Base-by-base conservation (phyloP, 2,797 vertebrate genomes). In the Merluccius polli region DNA sequence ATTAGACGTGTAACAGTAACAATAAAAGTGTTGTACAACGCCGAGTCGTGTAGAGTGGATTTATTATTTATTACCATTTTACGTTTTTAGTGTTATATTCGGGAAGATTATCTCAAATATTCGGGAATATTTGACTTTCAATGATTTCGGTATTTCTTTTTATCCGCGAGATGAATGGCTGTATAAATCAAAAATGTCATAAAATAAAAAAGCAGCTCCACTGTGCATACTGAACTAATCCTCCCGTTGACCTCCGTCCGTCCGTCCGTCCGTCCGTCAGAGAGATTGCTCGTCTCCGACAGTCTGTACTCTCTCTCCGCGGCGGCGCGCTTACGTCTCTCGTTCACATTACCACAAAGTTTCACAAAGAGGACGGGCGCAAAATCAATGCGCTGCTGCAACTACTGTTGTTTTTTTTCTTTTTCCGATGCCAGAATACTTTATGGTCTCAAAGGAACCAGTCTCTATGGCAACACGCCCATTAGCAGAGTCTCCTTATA, bases 381-480 rank as follows among this genome's bases (percentile, higher is more conserved):
- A 21, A 52, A 21, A 1, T 48, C 38, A 12, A 18, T 12, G 3
- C 41, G 16, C 16, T 15, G 5, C 41, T 16, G 6, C 44, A 48
- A 24, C 52, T 59, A 2, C 24, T 24, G 24, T 59, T 59, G 21
- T 1, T 59, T 24, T 59, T 24, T 29, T 29, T 67, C 3, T 67
- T 67, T 67, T 52, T 4, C 33, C 8, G 33, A 41, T 6, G 2
- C 75, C 48, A 63, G 48, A 87, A 75, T 73, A 75, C 70, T 71
- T 38, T 36, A 76, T 78, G 78, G 65, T 82, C 79, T 87, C 81
- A 82, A 33, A 74, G 84, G 85, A 78, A 77, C 78, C 67, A 35
- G 78, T 85, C 82, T 84, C 84, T 69, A 77, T 81, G 83, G 85
- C 77, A 86, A 84, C 84, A 79, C 81, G 73, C 63, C 82, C 76